These are phyloP conservation scores for Chloropsis cyanopogon DNA, from an alignment of 2,113 vertebrate genomes.

Conservation along the genomic window DNA sequence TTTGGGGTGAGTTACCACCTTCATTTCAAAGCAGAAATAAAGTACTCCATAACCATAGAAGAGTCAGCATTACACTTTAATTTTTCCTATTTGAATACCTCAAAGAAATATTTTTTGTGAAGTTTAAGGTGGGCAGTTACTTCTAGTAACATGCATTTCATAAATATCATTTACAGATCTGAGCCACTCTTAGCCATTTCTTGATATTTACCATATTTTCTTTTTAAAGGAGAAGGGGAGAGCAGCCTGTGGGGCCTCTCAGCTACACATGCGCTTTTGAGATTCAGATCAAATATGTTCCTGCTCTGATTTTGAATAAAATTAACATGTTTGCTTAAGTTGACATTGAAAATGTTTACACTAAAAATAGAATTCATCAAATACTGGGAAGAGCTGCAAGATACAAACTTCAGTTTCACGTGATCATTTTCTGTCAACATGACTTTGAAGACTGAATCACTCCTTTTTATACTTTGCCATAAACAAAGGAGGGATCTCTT, in stretches of 20 bases:
- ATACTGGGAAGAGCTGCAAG: neutral
- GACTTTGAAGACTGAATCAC: neutral
- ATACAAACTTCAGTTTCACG: rapidly evolving
- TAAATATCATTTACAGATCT: neutral
- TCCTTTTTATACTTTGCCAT: neutral
- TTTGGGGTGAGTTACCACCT: neutral
- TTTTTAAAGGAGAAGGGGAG: neutral
- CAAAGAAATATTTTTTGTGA: neutral
- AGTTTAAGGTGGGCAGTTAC: neutral
- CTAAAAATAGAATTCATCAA: neutral
- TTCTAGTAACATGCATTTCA: neutral
- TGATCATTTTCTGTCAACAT: neutral
- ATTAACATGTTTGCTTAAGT: neutral
- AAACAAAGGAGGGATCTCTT: neutral
- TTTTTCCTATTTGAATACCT: neutral
- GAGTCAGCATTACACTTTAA: neutral
- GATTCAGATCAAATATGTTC: neutral
- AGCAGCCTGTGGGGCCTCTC: neutral
- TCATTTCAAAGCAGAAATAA: neutral
- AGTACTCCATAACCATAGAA: neutral
- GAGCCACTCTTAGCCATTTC: neutral
- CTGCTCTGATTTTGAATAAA: neutral
- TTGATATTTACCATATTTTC: neutral
- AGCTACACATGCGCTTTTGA: neutral
- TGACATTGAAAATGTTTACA: neutral